Conservation (phyloP, 2,113 vertebrate species). For the Danio rerio region GRCz12tu NC_133199.1:10602001-10602500, state of each 20-base stretch:
- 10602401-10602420: no score
- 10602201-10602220: conserved; percentile 84
- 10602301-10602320: conserved; percentile 98
- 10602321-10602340: conserved; percentile 98
- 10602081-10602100: not conserved
- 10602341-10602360: conserved; percentile 97
- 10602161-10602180: not conserved
- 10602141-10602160: not conserved
- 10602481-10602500: no score
- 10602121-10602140: not conserved
- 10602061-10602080: not conserved
- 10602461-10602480: no score
- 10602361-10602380: conserved; percentile 99
- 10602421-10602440: no score
- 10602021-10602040: not conserved
- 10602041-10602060: not conserved
- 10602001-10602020: not conserved
- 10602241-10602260: conserved; percentile 99
- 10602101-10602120: no score
- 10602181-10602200: conserved; percentile 15
- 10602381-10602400: conserved; percentile 86
- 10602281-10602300: conserved; percentile 99
- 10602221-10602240: conserved; percentile 95
- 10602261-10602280: conserved; percentile 99
- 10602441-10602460: no score